Evolutionary conservation across 2,888 invertebrate genomes (phyloP), one percentile per base, ranked within the genome.

Genomic region (Capitulum mitella): DNA sequence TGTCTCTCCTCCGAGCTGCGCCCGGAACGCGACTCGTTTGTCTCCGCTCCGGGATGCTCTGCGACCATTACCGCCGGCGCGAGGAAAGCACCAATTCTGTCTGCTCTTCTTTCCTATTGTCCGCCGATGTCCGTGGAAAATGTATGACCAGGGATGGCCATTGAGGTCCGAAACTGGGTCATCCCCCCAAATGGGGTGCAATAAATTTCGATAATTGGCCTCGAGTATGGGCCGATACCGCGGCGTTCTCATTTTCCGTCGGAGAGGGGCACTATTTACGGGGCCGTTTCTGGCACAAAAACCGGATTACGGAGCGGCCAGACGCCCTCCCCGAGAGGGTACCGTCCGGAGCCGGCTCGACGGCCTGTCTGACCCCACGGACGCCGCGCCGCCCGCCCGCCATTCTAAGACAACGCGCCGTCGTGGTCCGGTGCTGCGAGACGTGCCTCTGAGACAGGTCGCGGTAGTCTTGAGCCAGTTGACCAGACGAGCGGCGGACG

Each of bases 181-280:
- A 61, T 61, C 61, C 61, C 61, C 58, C 61, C 32, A 61, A 61
- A 61, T 61, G 61, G 61, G 61, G 61, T 32, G 61, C 61, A 61
- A 61, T 61, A 61, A 61, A 61, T 61, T 61, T 16, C 61, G 34
- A 34, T 61, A 61, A 61, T 61, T 61, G 61, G 2, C 61, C 61
- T n/a, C 12, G 19, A 14, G 32, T 16, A 32, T 32, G 61, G 22
- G 12, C 61, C 22, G 61, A 61, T 32, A 61, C 22, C 16, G 32
- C 3, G 61, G 22, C 3, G 61, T 14, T 61, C 61, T 32, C 61
- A 61, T 58, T 58, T 51, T 58, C 58, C 12, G 58, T 58, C 58
- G 12, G 58, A 58, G 58, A 58, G 12, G 58, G 58, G 58, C 58
- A 58, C 58, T n/a, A 58, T 58, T 58, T 58, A 58, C 58, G 58